These are phyloP conservation scores for Sardina pilchardus DNA, from an alignment of 2,113 vertebrate species.

Conservation along the genomic window DNA sequence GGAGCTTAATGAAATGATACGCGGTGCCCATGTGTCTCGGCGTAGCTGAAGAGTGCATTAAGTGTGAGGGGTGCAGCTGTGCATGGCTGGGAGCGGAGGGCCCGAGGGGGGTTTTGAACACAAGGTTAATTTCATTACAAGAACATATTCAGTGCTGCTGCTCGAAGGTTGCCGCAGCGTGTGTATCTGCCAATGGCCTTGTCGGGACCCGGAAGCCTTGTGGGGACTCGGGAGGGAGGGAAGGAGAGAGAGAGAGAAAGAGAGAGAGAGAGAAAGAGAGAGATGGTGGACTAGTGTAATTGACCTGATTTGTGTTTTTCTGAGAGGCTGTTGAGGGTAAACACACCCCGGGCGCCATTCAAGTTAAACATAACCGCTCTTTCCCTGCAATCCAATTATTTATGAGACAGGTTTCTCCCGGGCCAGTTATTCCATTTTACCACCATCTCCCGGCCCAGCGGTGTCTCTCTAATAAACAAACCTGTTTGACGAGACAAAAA, in stretches of 20 bases:
- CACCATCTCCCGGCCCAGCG: constrained; percentile 60
- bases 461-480: constrained; percentile 63
- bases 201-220: constrained; percentile 37
- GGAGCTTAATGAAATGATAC: background rate
- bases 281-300: constrained; percentile 37
- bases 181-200: constrained; percentile 23
- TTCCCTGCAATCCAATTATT: constrained; percentile 69
- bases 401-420: constrained; percentile 59
- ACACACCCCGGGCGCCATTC: constrained; percentile 64
- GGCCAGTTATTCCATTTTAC: constrained; percentile 62
- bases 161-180: constrained; percentile 26
- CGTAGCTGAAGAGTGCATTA: background rate
- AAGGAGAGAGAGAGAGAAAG: constrained; percentile 22
- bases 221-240: background rate
- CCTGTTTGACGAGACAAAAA: constrained; percentile 46
- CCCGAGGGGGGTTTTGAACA: background rate
- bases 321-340: constrained; percentile 55
- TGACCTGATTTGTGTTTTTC: constrained; percentile 38
- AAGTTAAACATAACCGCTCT: constrained; percentile 54
- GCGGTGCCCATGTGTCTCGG: background rate
- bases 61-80: background rate
- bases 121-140: constrained; percentile 37
- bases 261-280: constrained; percentile 32
- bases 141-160: constrained; percentile 17
- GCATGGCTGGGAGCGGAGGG: constrained; percentile 30